Evolutionary conservation across 2,797 vertebrate genomes (phyloP), one percentile per base, ranked within the genome.

Genomic region (Malurus leucopterus): DNA sequence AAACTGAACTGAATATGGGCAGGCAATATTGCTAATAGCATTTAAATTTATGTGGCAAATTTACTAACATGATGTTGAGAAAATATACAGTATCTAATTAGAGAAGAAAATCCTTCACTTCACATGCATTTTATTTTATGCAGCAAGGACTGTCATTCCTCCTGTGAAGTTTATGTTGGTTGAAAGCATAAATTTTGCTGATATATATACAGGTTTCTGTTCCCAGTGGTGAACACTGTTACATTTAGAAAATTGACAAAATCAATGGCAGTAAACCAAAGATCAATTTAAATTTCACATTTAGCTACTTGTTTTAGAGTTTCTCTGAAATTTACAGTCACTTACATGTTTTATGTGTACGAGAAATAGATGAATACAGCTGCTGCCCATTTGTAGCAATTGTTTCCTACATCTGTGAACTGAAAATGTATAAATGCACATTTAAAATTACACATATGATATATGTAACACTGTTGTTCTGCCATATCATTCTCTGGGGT

Each of bases 21-120:
- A 95, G 93, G 91, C 85, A 85, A 93, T 94, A 94, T 73, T 81
- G 74, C 82, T 96, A 94, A 92, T 58, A 84, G 90, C 93, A 89
- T 96, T 93, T 94, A 95, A 96, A 97, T 96, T 96, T 96, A 96
- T 96, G 94, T 96, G 89, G 90, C 77, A 93, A 93, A 92, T 94
- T 96, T 97, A 96, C 96, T 96, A 97, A 96, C 76, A 86, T 90
- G 80, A 85, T 96, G 94, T 94, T 94, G 94, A 95, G 90, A 96
- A 94, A 94, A 95, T 82, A 87, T 84, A 87, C 74, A 90, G 92
- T 77, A 92, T 78, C 72, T 76, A 86, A 86, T 96, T 94, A 93
- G 80, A 74, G 86, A 68, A 84, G 71, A 93, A 94, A 96, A 91
- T 79, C 80, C 81, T 92, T 94, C 69, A 55, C 72, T 95, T 94